phyloP scores from a whole-genome alignment of 2,888 invertebrate species.

The Melanargia galathea region DNA sequence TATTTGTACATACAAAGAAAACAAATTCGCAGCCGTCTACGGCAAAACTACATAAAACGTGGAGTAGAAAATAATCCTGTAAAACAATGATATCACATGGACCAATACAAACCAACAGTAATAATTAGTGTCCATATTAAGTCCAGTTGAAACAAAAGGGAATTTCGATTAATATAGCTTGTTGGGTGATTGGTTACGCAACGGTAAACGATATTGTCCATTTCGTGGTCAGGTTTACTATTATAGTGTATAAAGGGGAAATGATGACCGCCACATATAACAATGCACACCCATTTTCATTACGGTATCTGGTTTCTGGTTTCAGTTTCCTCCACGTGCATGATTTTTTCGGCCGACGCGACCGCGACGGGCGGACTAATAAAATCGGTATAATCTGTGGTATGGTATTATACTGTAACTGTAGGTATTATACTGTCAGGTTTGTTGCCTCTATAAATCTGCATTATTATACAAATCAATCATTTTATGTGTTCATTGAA shows the following conservation, averaged over 20 bases:
- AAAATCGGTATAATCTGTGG: too few relatives aligned
- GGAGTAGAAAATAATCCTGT: too few relatives aligned
- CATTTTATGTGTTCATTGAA: too few relatives aligned
- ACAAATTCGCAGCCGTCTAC: too few relatives aligned
- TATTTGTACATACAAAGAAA: too few relatives aligned
- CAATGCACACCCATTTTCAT: neutral
- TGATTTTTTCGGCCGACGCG: neutral
- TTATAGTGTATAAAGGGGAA: conserved; percentile 37
- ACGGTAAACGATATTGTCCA: conserved; percentile 37
- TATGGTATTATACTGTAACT: too few relatives aligned
- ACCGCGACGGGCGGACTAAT: too few relatives aligned
- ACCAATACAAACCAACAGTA: neutral
- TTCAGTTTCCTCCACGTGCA: neutral
- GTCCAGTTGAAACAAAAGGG: neutral
- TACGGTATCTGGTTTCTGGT: conserved; percentile 10
- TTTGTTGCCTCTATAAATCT: too few relatives aligned
- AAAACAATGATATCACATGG: neutral
- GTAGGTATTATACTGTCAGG: neutral
- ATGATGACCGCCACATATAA: conserved; percentile 24
- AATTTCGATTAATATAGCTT: conserved; percentile 2
- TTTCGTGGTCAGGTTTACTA: conserved; percentile 42
- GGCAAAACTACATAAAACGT: too few relatives aligned
- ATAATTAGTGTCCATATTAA: neutral
- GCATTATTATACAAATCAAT: too few relatives aligned
- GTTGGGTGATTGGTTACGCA: conserved; percentile 14